Evolutionary conservation across 2,797 vertebrate genomes (phyloP), one percentile per base, ranked within the genome.

Genomic region (Gymnodraco acuticeps): DNA sequence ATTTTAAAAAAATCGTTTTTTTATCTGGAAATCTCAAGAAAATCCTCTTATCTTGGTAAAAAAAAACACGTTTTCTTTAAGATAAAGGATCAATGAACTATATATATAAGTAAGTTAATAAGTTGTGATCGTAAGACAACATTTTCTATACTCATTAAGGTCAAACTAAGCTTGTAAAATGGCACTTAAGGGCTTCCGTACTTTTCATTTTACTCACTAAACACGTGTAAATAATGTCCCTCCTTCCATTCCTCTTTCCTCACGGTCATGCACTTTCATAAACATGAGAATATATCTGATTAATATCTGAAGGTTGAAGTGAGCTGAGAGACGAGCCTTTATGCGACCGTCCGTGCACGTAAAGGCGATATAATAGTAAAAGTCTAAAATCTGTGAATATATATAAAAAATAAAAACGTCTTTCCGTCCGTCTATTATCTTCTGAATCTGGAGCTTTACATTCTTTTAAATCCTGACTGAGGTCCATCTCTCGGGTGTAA

Each of bases 401-500:
- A 90, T 38, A 38, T 27, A 73, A 92, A 91, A 92, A 93, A 91
- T 87, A 90, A 27, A 4, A 83, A 23, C 61, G 58, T 27, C 43
- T 81, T 59, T 90, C 33, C 33, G 50, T 80, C 52, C 10, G 0
- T 70, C 43, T 43, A 27, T 27, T 27, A 23, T 62, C 64, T 72
- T 66, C 55, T 68, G 70, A 62, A 70, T 82, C 83, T 73, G 69
- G 27, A 66, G 70, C 78, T 51, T 27, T 84, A 93, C 87, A 92
- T 92, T 92, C 85, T 89, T 72, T 27, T 79, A 65, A 65, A 78
- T 84, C 76, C 64, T 79, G 46, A 82, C 64, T 68, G 78, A 90
- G 85, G 87, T 92, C 88, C 79, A 51, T 83, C 67, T 79, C 80
- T 56, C 56, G 45, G 76, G 73, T 85, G 74, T 92, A 93, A 94